Base-by-base conservation (phyloP, 2,888 invertebrate genomes). In the Sinopyrophorus schimmeli region DNA sequence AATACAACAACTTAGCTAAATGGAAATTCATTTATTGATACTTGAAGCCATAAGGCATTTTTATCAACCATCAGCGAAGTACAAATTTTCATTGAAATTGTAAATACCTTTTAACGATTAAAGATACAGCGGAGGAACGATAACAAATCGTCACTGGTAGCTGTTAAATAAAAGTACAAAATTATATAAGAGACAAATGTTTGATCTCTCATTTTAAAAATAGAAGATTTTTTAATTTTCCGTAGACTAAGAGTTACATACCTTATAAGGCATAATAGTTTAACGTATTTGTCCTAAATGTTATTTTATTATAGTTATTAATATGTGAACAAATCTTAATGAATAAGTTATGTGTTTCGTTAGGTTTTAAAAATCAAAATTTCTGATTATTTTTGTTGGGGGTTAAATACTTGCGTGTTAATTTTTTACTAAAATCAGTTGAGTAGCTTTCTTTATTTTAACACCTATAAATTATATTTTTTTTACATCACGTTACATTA, bases 181-280 rank as follows among this genome's bases (percentile, higher is more conserved):
- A 70, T 71, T 71, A 67, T 53, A 55, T 56, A 57, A 56, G 54
- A 56, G 60, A 54, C 58, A 59, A 68, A 18, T 20, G 26, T 67
- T 66, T 69, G 72, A 72, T 72, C 72, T 72, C 72, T 67, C 66
- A 60, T 67, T 66, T 64, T 69, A 64, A 60, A 56, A 56, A 58
- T 64, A 60, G 58, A 66, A 64, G 60, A 50, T n/a, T 59, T 58
- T 65, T 67, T 67, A 61, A 60, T 57, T 60, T 58, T 62, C 38
- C 46, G 46, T 57, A 54, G 56, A 35, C 12, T 46, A 48, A 47
- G 48, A 14, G 26, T 27, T 35, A n/a, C n/a, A n/a, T n/a, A n/a
- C n/a, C n/a, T 15, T 37, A 27, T 47, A 21, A 32, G 28, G 6
- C 12, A 32, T 47, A 34, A 47, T 20, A 10, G 32, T 23, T 30